Base-by-base conservation (phyloP, 2,797 vertebrate genomes). In the Australoheros facetus region DNA sequence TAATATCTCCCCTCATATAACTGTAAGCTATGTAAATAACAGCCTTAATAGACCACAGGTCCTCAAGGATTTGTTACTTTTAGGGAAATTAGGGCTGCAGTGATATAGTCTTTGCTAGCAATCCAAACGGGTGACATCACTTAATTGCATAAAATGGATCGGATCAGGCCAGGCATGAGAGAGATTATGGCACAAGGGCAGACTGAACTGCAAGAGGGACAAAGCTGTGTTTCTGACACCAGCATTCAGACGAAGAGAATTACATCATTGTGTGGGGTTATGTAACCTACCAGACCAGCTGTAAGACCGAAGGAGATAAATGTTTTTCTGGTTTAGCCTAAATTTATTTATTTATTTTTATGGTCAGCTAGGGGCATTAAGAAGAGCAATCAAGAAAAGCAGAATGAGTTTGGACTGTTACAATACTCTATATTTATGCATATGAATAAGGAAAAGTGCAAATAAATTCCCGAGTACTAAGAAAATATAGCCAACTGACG, bases 71-170 rank as follows among this genome's bases (percentile, higher is more conserved):
- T 77, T 71, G 83, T 85, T 86, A 75, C 84, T 88, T 88, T 88
- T 60, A 85, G 81, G 55, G 60, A 84, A 88, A 88, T 59, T 79
- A 30, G 74, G 71, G 79, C 77, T 78, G 77, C 73, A 42, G 64
- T 69, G 84, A 81, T 77, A 75, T 54, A 79, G 74, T 28, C 57
- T 85, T 86, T 82, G 72, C 78, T 51, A 85, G 82, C 85, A 51
- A 89, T 82, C 75, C 90, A 75, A 76, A 82, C 87, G 64, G 48
- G 74, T 91, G 90, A 94, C 93, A 92, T 92, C 88, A 90, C 79
- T 89, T 91, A 90, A 94, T 90, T 87, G 87, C 87, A 89, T 86
- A 89, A 93, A 93, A 74, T 83, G 77, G 75, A 87, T 78, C 48
- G 4, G 82, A 88, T 88, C 71, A 73, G 85, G 75, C 74, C 73